These are phyloP conservation scores for Cyrtonyx montezumae DNA, from an alignment of 2,113 vertebrate genomes.

Conservation along the genomic window DNA sequence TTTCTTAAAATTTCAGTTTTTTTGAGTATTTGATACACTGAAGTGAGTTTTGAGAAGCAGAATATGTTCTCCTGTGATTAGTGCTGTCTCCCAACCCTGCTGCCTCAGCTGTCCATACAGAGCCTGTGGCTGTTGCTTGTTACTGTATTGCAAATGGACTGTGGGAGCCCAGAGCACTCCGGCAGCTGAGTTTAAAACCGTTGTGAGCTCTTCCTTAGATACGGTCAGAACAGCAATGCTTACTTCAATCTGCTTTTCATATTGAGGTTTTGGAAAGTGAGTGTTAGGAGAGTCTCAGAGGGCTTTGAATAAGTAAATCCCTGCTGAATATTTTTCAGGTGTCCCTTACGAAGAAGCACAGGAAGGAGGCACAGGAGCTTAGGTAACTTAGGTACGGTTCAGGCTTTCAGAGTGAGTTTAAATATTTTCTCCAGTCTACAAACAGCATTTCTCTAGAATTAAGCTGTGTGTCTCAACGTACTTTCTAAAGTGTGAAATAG, in stretches of 20 bases:
- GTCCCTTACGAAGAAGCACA: background rate
- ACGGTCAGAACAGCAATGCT: background rate
- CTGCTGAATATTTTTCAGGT: background rate
- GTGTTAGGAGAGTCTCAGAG: background rate
- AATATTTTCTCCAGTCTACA: background rate
- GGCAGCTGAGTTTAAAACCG: background rate
- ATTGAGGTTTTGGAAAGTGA: background rate
- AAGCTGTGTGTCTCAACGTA: too few relatives aligned
- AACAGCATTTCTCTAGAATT: background rate
- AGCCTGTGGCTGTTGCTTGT: background rate
- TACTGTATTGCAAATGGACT: background rate
- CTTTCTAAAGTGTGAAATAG: background rate
- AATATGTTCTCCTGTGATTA: background rate
- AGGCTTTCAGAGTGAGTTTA: background rate
- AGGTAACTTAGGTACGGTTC: background rate
- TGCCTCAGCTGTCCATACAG: background rate
- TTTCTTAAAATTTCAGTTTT: background rate
- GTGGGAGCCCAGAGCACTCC: accelerated
- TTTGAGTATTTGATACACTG: background rate
- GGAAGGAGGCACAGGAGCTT: background rate
- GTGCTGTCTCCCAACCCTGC: background rate
- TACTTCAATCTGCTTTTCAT: background rate
- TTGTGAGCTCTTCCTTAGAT: background rate
- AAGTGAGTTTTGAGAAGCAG: background rate
- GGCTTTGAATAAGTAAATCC: background rate